Evolutionary conservation across 2,113 vertebrate genomes (phyloP), one percentile per base, ranked within the genome.

Genomic region (Myxocyprinus asiaticus): DNA sequence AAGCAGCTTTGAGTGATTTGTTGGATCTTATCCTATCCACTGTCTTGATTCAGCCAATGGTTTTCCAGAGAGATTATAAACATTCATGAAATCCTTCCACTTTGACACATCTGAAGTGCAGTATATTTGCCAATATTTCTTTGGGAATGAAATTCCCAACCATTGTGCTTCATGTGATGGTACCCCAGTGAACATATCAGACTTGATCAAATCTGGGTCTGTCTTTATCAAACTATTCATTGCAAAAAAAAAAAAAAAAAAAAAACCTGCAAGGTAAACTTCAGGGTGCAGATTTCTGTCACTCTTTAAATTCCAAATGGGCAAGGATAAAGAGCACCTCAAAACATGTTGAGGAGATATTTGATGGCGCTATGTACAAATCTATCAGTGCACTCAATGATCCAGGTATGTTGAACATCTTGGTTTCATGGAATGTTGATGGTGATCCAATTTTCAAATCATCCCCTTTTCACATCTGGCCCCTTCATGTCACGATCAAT

Each of bases 361-460:
- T 56, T 42, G 69, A 72, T 72, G 45, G 58, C 33, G 12, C 15
- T 64, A 65, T 65, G 62, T 64, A 64, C 62, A 64, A 64, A 64
- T 64, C 62, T 4, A 64, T 64, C 5, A 2, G 3, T 64, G 62
- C 33, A 64, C 33, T 64, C 6, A 64, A 64, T 51, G 59, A 33
- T 15, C 56, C 59, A 48, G 7, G 22, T 12, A 7, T 50, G 47
- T 2, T 8, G 0, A 75, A 75, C 48, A 45, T 75, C 14, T 75
- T 15, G 64, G 43, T 75, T 15, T 75, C 72, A 33, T 64, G 72
- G 59, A 75, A 64, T 75, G 72, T 62, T 22, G 51, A 58, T 62
- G n/a, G n/a, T 50, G 73, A 51, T 64, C 47, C 47, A 45, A 76
- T 64, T 63, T 42, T 64, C 44, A 75, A 75, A n/a, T 53, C 72